Evolutionary conservation across 2,797 vertebrate species (phyloP).

Genomic region (Sandelia bainsii): DNA sequence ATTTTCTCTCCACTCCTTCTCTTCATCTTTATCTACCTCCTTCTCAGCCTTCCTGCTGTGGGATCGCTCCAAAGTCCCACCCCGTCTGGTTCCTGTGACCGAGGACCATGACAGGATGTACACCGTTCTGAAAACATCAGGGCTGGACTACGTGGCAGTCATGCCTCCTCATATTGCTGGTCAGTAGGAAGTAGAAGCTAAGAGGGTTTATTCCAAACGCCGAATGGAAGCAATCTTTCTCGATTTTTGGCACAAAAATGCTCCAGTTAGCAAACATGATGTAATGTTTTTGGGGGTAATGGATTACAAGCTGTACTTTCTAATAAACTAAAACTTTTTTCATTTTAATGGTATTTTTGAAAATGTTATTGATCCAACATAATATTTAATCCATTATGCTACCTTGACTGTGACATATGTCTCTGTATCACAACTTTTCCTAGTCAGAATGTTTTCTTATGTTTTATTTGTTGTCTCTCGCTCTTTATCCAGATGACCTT

Average conservation of each 20-base stretch:
- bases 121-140: slow-evolving; percentile 84
- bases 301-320: background rate
- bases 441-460: background rate
- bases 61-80: slow-evolving; percentile 89
- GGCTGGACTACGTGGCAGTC: slow-evolving; percentile 89
- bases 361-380: no score
- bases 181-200: slow-evolving; percentile 52
- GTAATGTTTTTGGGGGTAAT: background rate
- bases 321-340: background rate
- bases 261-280: background rate
- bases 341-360: background rate
- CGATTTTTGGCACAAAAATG: background rate
- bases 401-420: no score
- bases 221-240: background rate
- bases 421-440: background rate
- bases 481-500: slow-evolving; percentile 81
- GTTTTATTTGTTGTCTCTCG: background rate
- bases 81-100: slow-evolving; percentile 84
- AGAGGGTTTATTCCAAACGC: background rate
- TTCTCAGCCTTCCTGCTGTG: slow-evolving; percentile 90
- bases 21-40: background rate
- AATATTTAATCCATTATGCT: no score
- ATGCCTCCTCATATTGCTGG: slow-evolving; percentile 93
- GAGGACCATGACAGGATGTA: slow-evolving; percentile 93
- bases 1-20: background rate